Evolutionary conservation across 2,888 invertebrate genomes (phyloP), one percentile per base, ranked within the genome.

Genomic region (Hetaerina titia): DNA sequence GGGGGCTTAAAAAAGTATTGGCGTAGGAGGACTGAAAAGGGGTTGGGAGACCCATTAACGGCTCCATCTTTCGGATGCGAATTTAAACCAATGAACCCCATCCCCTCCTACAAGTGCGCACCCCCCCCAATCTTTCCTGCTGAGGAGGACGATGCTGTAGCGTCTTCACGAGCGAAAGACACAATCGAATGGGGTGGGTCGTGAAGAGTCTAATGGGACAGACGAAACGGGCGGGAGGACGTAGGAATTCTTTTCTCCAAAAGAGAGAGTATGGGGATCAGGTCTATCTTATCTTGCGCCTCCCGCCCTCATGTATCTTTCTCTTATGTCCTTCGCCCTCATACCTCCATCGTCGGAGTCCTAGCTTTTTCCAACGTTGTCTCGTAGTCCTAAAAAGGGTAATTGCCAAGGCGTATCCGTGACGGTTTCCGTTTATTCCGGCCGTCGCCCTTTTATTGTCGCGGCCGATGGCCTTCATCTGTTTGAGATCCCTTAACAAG

Each of bases 401-500:
- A 81, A 81, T 81, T 81, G 81, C 81, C 81, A 81, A 81, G 81
- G 31, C 81, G 60, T 13, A 31, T 81, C 81, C 81, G 31, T 31
- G 6, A 17, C 60, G 6, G 22, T 81, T 81, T 69, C 81, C 31
- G 11, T 81, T 22, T n/a, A 8, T 81, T 22, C 22, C 81, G 5
- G 11, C n/a, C 69, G 69, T 22, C 69, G 6, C 22, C 22, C 11
- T 81, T 31, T 81, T 81, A 31, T 31, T 31, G 81, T 31, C 81
- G 81, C 81, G 31, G 31, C 81, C 81, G 81, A 25, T 81, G 81
- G 22, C 31, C 81, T 69, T 81, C 81, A 31, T 81, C 81, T 81
- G 81, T 81, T 81, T 81, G 81, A 81, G 81, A 81, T 81, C 25
- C 81, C 81, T 25, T 81, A 81, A 81, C 81, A 81, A 81, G 81